Evolutionary conservation across 64 coral and sea anemone species (phyloP).

Genomic region (Porites lutea): DNA sequence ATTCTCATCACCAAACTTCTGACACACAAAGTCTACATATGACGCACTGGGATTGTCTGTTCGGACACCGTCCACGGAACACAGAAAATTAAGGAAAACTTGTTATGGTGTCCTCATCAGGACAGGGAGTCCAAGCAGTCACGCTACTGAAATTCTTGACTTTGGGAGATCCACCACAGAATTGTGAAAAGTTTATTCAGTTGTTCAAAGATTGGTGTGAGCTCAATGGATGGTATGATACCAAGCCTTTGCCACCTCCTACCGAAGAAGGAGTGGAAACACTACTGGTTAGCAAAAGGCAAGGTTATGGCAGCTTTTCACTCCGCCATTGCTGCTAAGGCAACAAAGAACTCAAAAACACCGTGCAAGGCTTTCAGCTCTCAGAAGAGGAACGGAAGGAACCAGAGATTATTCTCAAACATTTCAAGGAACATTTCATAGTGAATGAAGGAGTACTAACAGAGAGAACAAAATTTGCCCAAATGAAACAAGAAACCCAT

Average conservation of each 20-base stretch:
- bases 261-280: slow-evolving; percentile 21
- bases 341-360: slow-evolving; percentile 49
- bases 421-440: slow-evolving; percentile 53
- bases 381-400: slow-evolving; percentile 38
- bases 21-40: too few species aligned
- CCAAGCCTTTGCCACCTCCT: slow-evolving; percentile 1
- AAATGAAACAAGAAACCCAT: slow-evolving; percentile 65
- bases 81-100: too few species aligned
- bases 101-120: not conserved
- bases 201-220: slow-evolving; percentile 65
- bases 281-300: slow-evolving; percentile 26
- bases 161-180: slow-evolving; percentile 21
- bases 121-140: slow-evolving; percentile 43
- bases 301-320: slow-evolving; percentile 53
- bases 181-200: slow-evolving; percentile 66
- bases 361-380: slow-evolving; percentile 43
- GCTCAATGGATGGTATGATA: slow-evolving; percentile 37
- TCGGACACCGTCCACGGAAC: too few species aligned
- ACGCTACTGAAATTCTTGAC: not conserved
- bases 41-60: too few species aligned
- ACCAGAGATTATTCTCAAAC: slow-evolving; percentile 44
- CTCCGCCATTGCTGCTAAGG: slow-evolving; percentile 50
- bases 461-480: slow-evolving; percentile 53
- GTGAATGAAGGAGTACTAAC: slow-evolving; percentile 56
- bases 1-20: too few species aligned